Conservation (phyloP, 2,888 invertebrate genomes). For the Calameuta pallipes region DNA sequence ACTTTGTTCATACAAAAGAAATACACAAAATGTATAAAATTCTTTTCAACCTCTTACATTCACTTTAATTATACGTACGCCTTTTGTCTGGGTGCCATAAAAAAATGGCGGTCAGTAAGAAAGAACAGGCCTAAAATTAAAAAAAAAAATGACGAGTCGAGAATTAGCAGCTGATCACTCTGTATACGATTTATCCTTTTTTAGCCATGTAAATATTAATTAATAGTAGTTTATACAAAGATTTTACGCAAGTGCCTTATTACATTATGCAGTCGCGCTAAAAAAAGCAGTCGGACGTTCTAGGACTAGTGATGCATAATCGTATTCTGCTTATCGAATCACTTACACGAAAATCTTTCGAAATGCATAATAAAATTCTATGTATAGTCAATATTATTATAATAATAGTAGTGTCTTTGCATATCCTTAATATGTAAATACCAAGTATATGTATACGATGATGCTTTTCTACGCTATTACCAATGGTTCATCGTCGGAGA, state of each 20-base stretch:
- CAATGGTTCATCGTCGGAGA: conserved; percentile 93
- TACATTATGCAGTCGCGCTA: not conserved
- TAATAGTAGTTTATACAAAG: conserved; percentile 20
- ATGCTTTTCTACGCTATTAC: conserved; percentile 80
- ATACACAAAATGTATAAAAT: not conserved
- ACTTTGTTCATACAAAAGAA: not conserved
- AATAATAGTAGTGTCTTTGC: conserved; percentile 52
- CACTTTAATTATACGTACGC: not conserved
- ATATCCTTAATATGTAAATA: conserved; percentile 37
- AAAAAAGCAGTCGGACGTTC: conserved; percentile 19
- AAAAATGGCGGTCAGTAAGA: not conserved
- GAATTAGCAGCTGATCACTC: not conserved
- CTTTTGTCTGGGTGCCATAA: not conserved
- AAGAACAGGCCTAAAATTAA: not conserved
- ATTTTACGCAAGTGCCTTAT: conserved; percentile 32
- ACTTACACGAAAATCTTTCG: conserved; percentile 36
- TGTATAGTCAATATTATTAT: conserved; percentile 47
- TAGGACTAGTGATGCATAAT: conserved; percentile 15
- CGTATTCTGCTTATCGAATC: conserved; percentile 14
- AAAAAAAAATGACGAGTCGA: not conserved
- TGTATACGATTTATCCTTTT: not conserved
- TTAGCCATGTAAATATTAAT: conserved; percentile 9
- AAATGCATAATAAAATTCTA: conserved; percentile 35
- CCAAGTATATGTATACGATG: conserved; percentile 22
- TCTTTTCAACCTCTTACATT: not conserved